These are phyloP conservation scores for Automeris io DNA, from an alignment of 2,888 invertebrate genomes.

Conservation along the genomic window DNA sequence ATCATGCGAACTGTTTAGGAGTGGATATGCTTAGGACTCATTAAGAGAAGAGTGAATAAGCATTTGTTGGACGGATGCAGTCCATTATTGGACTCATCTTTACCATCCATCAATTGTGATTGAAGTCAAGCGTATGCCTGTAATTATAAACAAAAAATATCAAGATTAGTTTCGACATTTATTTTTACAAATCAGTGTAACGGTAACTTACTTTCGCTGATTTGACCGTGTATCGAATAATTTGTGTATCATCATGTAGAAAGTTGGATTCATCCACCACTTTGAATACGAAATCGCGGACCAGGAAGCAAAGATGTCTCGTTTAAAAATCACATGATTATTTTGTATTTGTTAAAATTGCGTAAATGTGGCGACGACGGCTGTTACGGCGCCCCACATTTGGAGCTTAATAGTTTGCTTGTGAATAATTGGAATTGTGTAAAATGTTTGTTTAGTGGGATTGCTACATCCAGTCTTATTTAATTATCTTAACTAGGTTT, in stretches of 20 bases:
- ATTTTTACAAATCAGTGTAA: neutral
- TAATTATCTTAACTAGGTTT: too few species aligned
- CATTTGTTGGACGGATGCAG: too few species aligned
- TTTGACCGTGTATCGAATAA: conserved; percentile 23
- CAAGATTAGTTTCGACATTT: neutral
- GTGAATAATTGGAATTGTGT: conserved; percentile 5
- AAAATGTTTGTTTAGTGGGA: neutral
- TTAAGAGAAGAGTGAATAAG: too few species aligned
- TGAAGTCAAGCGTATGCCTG: too few species aligned
- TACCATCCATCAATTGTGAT: too few species aligned
- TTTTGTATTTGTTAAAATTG: conserved; percentile 26
- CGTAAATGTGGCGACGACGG: conserved; percentile 19
- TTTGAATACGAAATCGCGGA: conserved; percentile 42
- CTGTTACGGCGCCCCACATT: conserved; percentile 14
- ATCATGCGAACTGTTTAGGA: too few species aligned
- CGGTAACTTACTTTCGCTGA: neutral
- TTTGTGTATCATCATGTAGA: conserved; percentile 31
- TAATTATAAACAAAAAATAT: too few species aligned
- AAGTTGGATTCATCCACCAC: conserved; percentile 28
- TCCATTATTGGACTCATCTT: too few species aligned
- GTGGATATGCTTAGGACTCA: too few species aligned
- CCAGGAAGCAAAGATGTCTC: conserved; percentile 36
- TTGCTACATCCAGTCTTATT: conserved; percentile 3
- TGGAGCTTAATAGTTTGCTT: conserved; percentile 13
- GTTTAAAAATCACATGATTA: conserved; percentile 29